Conservation (phyloP, 2,888 invertebrate genomes). For the Aelia acuminata region DNA sequence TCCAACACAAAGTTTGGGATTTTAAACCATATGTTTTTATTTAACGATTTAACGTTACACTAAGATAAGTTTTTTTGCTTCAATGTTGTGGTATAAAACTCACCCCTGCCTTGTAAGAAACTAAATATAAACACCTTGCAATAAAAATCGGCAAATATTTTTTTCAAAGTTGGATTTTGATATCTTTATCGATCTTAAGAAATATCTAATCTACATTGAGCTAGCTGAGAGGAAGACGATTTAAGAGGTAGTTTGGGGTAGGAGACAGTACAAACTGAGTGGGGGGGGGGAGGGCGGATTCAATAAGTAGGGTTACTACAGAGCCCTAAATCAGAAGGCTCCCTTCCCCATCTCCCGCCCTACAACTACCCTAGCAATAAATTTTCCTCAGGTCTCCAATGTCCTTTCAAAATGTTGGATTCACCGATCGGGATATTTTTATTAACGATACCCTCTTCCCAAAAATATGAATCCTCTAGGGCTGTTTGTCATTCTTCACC, state of each 20-base stretch:
- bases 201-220: not conserved
- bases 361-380: constrained; percentile 37
- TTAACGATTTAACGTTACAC: no score
- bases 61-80: no score
- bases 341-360: constrained; percentile 33
- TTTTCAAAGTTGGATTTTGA: not conserved
- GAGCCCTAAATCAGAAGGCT: constrained; percentile 7
- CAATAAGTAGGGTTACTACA: constrained; percentile 50
- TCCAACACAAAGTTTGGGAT: no score
- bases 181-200: not conserved
- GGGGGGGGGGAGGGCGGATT: constrained; percentile 29
- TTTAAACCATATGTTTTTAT: no score
- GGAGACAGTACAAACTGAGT: constrained; percentile 26
- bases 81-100: no score
- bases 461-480: constrained; percentile 32
- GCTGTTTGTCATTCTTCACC: constrained; percentile 33
- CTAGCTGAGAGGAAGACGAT: constrained; percentile 1
- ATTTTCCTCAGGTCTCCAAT: constrained; percentile 30
- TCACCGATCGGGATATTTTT: constrained; percentile 27
- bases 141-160: no score
- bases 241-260: constrained; percentile 8
- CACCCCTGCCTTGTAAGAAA: no score
- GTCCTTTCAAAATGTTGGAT: constrained; percentile 42
- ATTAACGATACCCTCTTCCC: constrained; percentile 37
- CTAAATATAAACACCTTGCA: no score